These are phyloP conservation scores for Clarias macrocephalus DNA, from an alignment of 2,113 vertebrate genomes.

Conservation along the genomic window DNA sequence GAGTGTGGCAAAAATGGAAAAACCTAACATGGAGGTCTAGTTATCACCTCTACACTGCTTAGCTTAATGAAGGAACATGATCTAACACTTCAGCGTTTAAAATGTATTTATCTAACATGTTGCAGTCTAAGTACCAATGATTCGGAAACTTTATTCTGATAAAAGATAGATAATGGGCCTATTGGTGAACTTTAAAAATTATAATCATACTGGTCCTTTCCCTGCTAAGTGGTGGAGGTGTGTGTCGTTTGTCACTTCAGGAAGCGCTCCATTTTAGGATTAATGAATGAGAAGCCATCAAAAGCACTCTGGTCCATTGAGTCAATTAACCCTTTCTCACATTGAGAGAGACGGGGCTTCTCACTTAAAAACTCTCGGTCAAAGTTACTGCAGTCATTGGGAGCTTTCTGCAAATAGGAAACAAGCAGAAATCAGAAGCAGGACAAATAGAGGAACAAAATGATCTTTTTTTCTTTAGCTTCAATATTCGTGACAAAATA, in stretches of 20 bases:
- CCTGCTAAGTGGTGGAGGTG: neutral
- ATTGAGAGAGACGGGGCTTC: constrained; percentile 89
- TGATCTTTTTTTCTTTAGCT: neutral
- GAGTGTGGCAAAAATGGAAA: constrained; percentile 5
- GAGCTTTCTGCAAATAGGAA: constrained; percentile 78
- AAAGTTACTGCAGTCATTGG: constrained; percentile 93
- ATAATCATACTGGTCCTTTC: neutral
- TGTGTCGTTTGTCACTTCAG: constrained; percentile 71
- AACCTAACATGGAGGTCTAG: neutral
- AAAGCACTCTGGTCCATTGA: constrained; percentile 97
- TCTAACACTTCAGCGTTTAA: neutral
- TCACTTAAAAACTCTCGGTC: constrained; percentile 95
- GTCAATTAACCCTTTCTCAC: constrained; percentile 94
- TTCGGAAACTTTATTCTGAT: constrained; percentile 6
- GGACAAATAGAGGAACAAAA: neutral
- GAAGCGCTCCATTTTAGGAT: constrained; percentile 86
- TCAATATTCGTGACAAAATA: neutral
- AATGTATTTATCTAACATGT: neutral
- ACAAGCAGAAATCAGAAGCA: neutral
- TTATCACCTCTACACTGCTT: neutral
- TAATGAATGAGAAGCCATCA: constrained; percentile 91
- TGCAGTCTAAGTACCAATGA: constrained; percentile 15
- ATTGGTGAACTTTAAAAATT: constrained; percentile 24
- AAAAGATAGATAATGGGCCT: constrained; percentile 11
- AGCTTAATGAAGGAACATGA: constrained; percentile 3